Conservation (phyloP, 2,888 invertebrate genomes). For the Zygaena filipendulae region DNA sequence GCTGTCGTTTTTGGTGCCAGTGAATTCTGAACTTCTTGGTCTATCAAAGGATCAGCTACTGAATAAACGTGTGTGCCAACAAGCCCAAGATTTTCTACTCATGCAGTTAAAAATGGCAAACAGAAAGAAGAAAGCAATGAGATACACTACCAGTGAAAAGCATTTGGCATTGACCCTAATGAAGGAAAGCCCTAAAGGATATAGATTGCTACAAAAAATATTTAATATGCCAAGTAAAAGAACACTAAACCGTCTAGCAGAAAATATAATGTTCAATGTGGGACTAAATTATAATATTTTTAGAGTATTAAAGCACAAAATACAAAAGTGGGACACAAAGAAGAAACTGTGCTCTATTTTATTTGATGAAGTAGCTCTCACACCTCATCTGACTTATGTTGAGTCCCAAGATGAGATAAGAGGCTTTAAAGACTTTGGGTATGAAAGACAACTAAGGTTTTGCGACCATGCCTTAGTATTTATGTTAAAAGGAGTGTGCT, state of each 20-base stretch:
- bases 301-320: background rate
- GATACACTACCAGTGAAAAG: slow-evolving; percentile 10
- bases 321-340: slow-evolving; percentile 6
- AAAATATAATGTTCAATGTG: slow-evolving; percentile 4
- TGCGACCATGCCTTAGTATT: slow-evolving; percentile 19
- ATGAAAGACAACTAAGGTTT: slow-evolving; percentile 7
- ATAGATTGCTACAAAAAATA: slow-evolving; percentile 9
- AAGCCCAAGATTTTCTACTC: no score
- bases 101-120: slow-evolving; percentile 3
- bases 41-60: no score
- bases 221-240: slow-evolving; percentile 11
- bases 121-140: slow-evolving; percentile 10
- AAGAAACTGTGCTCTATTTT: slow-evolving; percentile 11
- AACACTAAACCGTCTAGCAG: slow-evolving; percentile 7
- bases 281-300: slow-evolving; percentile 7
- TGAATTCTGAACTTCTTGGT: no score
- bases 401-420: slow-evolving; percentile 5
- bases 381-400: slow-evolving; percentile 10
- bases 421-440: slow-evolving; percentile 15
- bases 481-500: slow-evolving; percentile 16
- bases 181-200: slow-evolving; percentile 11
- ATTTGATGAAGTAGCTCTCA: slow-evolving; percentile 12
- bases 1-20: no score
- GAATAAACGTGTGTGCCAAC: no score
- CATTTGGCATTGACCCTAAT: slow-evolving; percentile 4